These are phyloP conservation scores for Burhinus bistriatus DNA, from an alignment of 2,113 vertebrate genomes.

Conservation along the genomic window DNA sequence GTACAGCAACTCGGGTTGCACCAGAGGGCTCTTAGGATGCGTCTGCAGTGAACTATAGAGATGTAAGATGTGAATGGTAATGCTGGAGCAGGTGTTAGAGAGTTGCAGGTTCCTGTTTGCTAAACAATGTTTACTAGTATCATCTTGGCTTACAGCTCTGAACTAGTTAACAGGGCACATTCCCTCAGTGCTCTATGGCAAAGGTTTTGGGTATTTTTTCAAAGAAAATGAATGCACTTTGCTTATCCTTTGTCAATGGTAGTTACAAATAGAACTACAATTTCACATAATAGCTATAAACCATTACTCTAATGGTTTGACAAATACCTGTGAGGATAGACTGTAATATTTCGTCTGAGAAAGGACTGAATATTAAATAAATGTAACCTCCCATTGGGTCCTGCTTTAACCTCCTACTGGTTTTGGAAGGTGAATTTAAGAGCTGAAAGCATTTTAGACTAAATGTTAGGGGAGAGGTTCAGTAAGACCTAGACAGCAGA, in stretches of 20 bases:
- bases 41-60: not conserved
- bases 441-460: conserved; percentile 77
- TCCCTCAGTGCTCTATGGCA: conserved; percentile 20
- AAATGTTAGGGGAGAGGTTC: conserved; percentile 70
- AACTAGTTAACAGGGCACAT: conserved; percentile 58
- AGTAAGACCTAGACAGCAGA: conserved; percentile 66
- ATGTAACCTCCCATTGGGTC: conserved; percentile 76
- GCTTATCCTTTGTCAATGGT: conserved; percentile 77
- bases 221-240: conserved; percentile 76
- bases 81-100: not conserved
- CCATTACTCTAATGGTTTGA: conserved; percentile 80
- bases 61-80: not conserved
- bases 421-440: conserved; percentile 76
- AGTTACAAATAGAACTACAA: conserved; percentile 77
- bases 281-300: conserved; percentile 79
- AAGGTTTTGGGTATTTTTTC: conserved; percentile 67
- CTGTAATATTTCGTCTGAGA: conserved; percentile 76
- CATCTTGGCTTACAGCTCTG: not conserved
- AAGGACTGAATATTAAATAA: conserved; percentile 82
- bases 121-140: not conserved
- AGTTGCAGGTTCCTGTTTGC: not conserved
- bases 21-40: not conserved
- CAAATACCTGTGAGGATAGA: conserved; percentile 78
- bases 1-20: not conserved
- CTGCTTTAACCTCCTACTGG: conserved; percentile 75